Evolutionary conservation across 2,888 invertebrate species (phyloP), one percentile per base, ranked within the genome.

Genomic region (Sipha maydis): DNA sequence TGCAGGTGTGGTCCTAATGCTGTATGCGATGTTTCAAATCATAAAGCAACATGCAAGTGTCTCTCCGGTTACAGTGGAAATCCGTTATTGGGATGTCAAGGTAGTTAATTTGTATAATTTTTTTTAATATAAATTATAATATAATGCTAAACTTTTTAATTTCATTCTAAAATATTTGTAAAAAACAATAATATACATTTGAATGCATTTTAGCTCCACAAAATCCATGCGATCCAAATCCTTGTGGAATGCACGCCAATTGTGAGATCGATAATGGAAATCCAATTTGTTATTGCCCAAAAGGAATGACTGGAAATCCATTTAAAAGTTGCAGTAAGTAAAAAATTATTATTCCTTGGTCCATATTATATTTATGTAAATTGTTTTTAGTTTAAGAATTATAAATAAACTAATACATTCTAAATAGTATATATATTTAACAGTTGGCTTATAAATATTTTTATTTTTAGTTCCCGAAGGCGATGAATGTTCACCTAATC

Each of bases 231-330:
- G 93, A 94, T 90, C 96, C 96, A 41, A 97, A 95, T 92, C 97
- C 97, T n/a, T 97, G 97, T 91, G 97, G 97, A n/a, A 92, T 93
- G 3, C 95, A 96, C 91, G 97, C 97, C 1, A 92, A 96, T 90
- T 98, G 97, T 91, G 96, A 97, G 92, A 94, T 95, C 83, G 96
- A 97, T 91, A 95, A 95, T 91, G 97, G 96, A 83, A 96, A 95
- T 92, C 97, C 97, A 3, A 96, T 97, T 90, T 98, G 97, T 91
- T 96, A 94, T 93, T 97, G 97, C 91, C 97, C 97, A 0, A 96
- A 96, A 92, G 97, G 97, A 90, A 93, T 96, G 90, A 97, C 97
- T 7, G 97, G 97, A 92, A 97, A 97, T 93, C 97, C 97, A 76
- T 97, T 97, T 92, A 94, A 95, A 91, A 96, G 95, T 92, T 97